A percentile compares a stretch with the other conserved stretches of the same genome.
Conservation (phyloP, 35 echinoderm and acorn worm genomes). For the Ophioderma brevispina region DNA sequence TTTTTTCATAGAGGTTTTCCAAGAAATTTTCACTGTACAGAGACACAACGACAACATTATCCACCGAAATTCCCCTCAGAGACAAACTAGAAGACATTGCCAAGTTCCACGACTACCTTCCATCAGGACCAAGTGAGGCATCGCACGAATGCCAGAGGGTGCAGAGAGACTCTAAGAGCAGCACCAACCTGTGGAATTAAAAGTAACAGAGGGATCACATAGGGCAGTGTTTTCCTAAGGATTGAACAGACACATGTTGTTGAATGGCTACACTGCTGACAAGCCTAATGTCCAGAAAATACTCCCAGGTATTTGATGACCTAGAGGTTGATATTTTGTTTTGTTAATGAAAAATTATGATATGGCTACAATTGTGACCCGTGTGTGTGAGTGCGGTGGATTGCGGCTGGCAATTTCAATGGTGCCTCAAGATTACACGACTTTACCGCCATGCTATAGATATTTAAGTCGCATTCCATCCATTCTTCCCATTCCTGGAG, state of each 20-base stretch:
- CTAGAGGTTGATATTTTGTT: no score
- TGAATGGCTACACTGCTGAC: neutral
- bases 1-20: no score
- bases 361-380: no score
- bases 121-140: neutral
- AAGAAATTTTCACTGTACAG: neutral
- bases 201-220: neutral
- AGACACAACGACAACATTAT: constrained; percentile 12
- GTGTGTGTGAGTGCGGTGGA: no score
- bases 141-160: neutral
- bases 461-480: no score
- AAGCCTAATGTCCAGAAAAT: neutral
- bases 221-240: constrained; percentile 19
- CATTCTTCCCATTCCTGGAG: no score
- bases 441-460: no score
- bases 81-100: constrained; percentile 51
- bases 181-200: constrained; percentile 10
- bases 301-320: no score
- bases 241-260: constrained; percentile 28
- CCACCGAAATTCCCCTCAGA: constrained; percentile 55
- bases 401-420: no score
- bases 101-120: constrained; percentile 48
- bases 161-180: neutral
- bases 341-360: no score
- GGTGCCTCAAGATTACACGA: no score